Base-by-base conservation (phyloP, 2,888 invertebrate species). In the Tricholauxania praeusta region DNA sequence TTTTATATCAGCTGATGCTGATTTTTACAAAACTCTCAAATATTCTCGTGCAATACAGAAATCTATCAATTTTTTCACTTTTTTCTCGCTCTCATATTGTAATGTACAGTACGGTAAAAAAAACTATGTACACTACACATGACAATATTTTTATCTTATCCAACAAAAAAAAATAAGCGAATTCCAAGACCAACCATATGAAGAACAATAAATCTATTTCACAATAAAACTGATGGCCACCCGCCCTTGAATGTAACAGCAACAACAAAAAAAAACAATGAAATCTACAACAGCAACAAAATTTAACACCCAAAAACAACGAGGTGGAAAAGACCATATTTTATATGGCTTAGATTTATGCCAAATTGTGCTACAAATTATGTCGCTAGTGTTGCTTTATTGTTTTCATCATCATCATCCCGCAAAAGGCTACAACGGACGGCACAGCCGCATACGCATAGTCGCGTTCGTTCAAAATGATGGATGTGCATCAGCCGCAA, bases 301-400 rank as follows among this genome's bases (percentile, higher is more conserved):
- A 17, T 49, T 47, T 48, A 22, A 28, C 17, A 47, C 39, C 39
- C 39, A 22, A 32, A 12, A 53, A 32, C 60, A 69, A 48, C 51
- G 51, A 51, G 60, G 66, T 52, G 69, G 10, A 39, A 47, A 39
- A 52, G 49, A 59, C 52, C 39, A 52, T 62, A 70, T 62, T 70
- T 70, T 51, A 70, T 28, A 39, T n/a, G 22, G 55, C 63, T 71
- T 60, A 75, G 72, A 75, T 75, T 75, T 75, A 71, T 71, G 73
- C 60, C 75, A 73, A 71, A 71, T 73, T 71, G 71, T 69, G 68
- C 49, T 28, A 59, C 57, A 64, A 74, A 71, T 65, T 55, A 71
- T 67, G 69, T 53, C 69, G 64, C 52, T 55, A 32, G 28, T 22
- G 68, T 55, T 69, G 68, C 53, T 74, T 71, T 74, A 67, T 74